Evolutionary conservation across 2,797 vertebrate genomes (phyloP), one percentile per base, ranked within the genome.

Genomic region (Enteromius mattozi): DNA sequence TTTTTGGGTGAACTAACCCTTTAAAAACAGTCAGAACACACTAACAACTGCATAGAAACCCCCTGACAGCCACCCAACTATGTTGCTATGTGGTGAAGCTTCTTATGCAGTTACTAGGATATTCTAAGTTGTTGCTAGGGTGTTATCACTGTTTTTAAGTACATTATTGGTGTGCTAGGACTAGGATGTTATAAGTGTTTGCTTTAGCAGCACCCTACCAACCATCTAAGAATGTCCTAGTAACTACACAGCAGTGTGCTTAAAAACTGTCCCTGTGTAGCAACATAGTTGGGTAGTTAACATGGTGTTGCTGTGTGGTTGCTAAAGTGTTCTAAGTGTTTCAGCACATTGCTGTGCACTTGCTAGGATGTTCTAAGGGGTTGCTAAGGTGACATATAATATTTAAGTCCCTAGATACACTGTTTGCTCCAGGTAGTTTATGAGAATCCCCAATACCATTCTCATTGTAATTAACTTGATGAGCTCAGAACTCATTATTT

Each of bases 401-500:
- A 42, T 54, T 8, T 3, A 3, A 2, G 12, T 37, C 30, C 30
- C 49, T 14, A 56, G 30, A 37, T 33, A 65, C 16, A 2, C 27
- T 17, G 33, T 81, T 59, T 59, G 17, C 35, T 80, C 47, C n/a
- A 56, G 24, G 68, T 59, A 35, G 40, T 37, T 10, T 27, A 56
- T 1, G 1, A 8, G 3, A 78, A 69, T 69, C 35, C 33, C 81
- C 16, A 7, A 45, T n/a, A 66, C 6, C 35, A 68, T 66, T 83
- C 45, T 66, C 7, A 10, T 27, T 71, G 17, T 37, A 81, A 88
- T 84, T 68, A 83, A 74, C 63, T 45, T 69, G 40, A 51, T 82
- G 72, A 87, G 81, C 76, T 81, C 85, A 81, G 35, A 47, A 66
- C 54, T 84, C 85, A 69, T 68, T 81, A 92, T 56, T 76, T 49